Evolutionary conservation across 2,797 vertebrate species (phyloP).

Genomic region (Pterois miles): DNA sequence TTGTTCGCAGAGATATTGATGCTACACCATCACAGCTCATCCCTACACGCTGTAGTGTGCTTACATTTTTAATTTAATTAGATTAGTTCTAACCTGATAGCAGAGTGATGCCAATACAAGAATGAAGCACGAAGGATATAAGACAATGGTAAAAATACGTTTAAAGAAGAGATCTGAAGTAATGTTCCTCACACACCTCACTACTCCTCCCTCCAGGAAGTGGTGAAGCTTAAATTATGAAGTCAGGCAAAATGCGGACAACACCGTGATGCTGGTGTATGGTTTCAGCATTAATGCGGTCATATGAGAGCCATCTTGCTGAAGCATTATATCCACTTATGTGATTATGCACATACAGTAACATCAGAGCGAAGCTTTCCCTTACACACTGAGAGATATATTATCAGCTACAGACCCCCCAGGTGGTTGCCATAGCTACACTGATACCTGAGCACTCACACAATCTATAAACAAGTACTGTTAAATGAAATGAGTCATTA

Average conservation of each 20-base stretch:
- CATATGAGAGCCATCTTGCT: background rate
- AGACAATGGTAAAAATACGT: background rate
- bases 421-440: constrained; percentile 26
- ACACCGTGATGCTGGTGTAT: background rate
- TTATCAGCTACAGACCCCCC: constrained; percentile 28
- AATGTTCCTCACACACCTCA: background rate
- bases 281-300: background rate
- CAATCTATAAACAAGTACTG: background rate
- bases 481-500: background rate
- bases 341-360: constrained; percentile 29
- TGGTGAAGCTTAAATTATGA: background rate
- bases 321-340: background rate
- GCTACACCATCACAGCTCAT: background rate
- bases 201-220: background rate
- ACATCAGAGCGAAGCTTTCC: constrained; percentile 21
- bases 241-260: too few relatives aligned
- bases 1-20: too few relatives aligned
- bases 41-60: background rate
- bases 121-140: background rate
- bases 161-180: background rate
- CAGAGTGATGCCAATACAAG: background rate
- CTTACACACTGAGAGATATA: constrained; percentile 11
- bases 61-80: background rate
- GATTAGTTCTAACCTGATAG: background rate
- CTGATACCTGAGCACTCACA: background rate